Conservation (phyloP, 2,888 invertebrate genomes). For the Heliothis peltigera region DNA sequence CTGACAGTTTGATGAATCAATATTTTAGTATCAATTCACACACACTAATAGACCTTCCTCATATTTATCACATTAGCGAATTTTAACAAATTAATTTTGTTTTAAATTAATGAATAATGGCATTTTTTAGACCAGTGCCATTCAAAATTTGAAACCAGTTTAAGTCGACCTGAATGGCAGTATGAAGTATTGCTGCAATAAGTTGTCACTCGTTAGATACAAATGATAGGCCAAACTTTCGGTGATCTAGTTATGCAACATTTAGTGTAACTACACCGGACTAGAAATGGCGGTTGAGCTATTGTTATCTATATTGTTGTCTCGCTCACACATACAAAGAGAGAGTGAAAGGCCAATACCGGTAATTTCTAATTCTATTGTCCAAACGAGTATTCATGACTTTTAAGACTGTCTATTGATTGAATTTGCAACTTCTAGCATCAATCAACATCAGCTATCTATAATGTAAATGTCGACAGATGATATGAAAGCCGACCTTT, state of each 20-base stretch:
- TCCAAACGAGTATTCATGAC: conserved; percentile 8
- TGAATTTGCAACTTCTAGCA: conserved; percentile 8
- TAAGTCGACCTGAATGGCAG: neutral
- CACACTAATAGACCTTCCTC: too few relatives aligned
- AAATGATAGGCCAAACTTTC: conserved; percentile 25
- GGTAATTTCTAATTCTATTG: conserved; percentile 23
- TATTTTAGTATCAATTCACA: too few relatives aligned
- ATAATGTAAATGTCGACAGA: conserved; percentile 5
- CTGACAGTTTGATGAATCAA: too few relatives aligned
- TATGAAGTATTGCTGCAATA: conserved; percentile 6
- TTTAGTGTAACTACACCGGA: conserved; percentile 17
- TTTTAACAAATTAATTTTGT: too few relatives aligned
- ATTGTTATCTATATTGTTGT: conserved; percentile 27
- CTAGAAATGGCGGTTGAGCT: conserved; percentile 23
- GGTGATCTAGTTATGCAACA: conserved; percentile 28
- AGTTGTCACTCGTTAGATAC: conserved; percentile 33
- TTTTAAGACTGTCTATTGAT: conserved; percentile 1
- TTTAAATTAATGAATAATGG: too few relatives aligned
- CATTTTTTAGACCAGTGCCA: too few relatives aligned
- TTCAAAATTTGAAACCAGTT: conserved; percentile 22
- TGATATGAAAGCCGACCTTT: neutral
- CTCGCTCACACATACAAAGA: conserved; percentile 7
- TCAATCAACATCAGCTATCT: neutral
- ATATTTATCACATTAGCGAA: too few relatives aligned
- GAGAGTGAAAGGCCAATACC: conserved; percentile 31